Conservation (phyloP, 1,140 invertebrate species). For the Hypothenemus hampei region DNA sequence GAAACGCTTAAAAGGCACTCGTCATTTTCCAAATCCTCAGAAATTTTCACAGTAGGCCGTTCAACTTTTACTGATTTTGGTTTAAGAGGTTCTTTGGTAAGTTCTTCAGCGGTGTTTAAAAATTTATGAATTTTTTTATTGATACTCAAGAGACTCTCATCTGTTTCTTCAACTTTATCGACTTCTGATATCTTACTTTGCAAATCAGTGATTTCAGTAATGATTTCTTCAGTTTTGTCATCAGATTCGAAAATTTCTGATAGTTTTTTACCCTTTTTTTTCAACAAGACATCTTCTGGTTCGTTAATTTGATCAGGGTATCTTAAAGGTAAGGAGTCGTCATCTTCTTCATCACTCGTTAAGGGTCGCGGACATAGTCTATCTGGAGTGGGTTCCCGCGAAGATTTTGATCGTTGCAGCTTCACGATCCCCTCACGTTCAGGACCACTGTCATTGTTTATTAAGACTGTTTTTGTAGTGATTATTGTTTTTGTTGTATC, state of each 20-base stretch:
- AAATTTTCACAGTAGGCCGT: conserved; percentile 43
- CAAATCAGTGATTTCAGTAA: conserved; percentile 53
- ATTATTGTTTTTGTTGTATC: conserved; percentile 32
- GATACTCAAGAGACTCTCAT: conserved; percentile 59
- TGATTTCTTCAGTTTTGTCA: conserved; percentile 46
- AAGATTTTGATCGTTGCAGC: conserved; percentile 64
- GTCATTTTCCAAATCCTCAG: conserved; percentile 53
- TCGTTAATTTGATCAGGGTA: conserved; percentile 66
- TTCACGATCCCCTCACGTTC: conserved; percentile 55
- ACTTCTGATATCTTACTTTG: conserved; percentile 34
- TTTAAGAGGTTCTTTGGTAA: conserved; percentile 42
- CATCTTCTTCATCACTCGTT: conserved; percentile 51
- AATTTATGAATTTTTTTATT: conserved; percentile 62
- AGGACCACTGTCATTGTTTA: conserved; percentile 35
- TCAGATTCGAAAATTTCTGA: conserved; percentile 43
- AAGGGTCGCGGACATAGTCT: conserved; percentile 59
- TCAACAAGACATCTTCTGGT: conserved; percentile 57
- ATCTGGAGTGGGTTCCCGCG: conserved; percentile 64
- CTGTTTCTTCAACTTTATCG: conserved; percentile 47
- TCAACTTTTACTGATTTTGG: conserved; percentile 42
- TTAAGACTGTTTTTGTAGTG: conserved; percentile 43
- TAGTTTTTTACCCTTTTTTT: conserved; percentile 48
- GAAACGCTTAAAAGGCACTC: conserved; percentile 60
- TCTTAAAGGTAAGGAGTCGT: conserved; percentile 54
- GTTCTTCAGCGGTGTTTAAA: conserved; percentile 54